phyloP scores from a whole-genome alignment of 2,113 vertebrate species.

The Alexandromys fortis region DNA sequence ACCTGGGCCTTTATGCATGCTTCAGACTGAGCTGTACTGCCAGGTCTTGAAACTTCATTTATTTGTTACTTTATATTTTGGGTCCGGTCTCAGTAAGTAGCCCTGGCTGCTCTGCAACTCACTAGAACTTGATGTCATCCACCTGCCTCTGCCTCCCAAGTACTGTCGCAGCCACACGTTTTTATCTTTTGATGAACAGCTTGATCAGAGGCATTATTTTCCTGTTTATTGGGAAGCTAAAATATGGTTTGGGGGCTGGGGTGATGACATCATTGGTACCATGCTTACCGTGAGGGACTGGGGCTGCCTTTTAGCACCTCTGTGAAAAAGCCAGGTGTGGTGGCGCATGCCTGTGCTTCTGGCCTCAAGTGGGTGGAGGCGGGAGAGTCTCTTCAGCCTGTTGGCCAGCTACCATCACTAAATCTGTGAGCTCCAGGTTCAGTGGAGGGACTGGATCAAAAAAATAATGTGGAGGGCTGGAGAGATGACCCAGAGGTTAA shows the following conservation, averaged over 20 bases:
- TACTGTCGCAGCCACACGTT: too few relatives aligned
- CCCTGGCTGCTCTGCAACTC: not conserved
- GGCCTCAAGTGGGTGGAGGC: not conserved
- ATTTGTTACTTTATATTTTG: not conserved
- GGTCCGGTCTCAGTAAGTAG: not conserved
- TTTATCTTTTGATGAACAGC: not conserved
- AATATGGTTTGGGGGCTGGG: not conserved
- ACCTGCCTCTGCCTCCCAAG: not conserved
- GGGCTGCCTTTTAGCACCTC: not conserved
- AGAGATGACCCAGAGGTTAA: too few relatives aligned
- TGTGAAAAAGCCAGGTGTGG: not conserved
- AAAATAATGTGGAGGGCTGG: too few relatives aligned
- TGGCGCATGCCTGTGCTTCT: not conserved
- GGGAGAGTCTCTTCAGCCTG: not conserved
- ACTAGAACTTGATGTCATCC: not conserved
- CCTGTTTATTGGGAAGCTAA: constrained; percentile 11
- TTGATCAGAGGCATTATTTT: constrained; percentile 3
- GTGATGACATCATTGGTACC: too few relatives aligned
- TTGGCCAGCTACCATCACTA: not conserved
- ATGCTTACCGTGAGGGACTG: not conserved
- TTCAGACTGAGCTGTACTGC: not conserved
- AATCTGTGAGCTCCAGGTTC: not conserved
- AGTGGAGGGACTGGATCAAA: not conserved
- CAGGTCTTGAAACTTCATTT: not conserved
- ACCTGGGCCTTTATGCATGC: not conserved